Percentiles rank a stretch among this genome's conserved stretches.
These are phyloP conservation scores for Drosophila equinoxialis DNA, from an alignment of 1,140 invertebrate genomes.

Conservation along the genomic window DNA sequence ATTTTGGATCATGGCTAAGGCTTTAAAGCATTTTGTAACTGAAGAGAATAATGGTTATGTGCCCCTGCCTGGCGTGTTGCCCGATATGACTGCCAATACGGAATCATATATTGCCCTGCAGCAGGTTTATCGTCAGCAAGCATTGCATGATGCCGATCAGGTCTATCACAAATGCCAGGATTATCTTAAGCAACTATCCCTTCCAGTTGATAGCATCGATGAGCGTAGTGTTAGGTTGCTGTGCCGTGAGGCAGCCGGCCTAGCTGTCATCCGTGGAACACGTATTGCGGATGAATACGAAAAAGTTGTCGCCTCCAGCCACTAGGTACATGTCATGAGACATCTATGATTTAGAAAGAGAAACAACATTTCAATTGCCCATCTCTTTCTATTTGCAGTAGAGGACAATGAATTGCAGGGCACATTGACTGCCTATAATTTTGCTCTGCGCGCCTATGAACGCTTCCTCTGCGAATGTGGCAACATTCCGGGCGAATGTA, in stretches of 20 bases:
- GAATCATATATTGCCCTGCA: slow-evolving; percentile 95
- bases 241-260: slow-evolving; percentile 92
- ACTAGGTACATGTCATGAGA: slow-evolving; percentile 41
- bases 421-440: slow-evolving; percentile 94
- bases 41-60: slow-evolving; percentile 92
- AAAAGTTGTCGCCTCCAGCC: slow-evolving; percentile 71
- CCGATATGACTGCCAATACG: slow-evolving; percentile 99
- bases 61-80: slow-evolving; percentile 95
- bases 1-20: slow-evolving; percentile 97
- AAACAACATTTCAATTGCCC: too few relatives aligned
- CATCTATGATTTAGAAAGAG: not conserved
- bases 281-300: slow-evolving; percentile 91
- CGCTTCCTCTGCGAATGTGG: slow-evolving; percentile 95
- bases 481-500: slow-evolving; percentile 94
- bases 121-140: slow-evolving; percentile 94
- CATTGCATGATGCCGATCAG: slow-evolving; percentile 90
- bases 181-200: slow-evolving; percentile 89
- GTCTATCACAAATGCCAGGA: slow-evolving; percentile 92
- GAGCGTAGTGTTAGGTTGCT: slow-evolving; percentile 92
- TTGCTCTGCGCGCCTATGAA: slow-evolving; percentile 95
- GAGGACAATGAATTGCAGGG: slow-evolving; percentile 87
- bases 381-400: slow-evolving; percentile 33
- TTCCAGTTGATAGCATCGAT: slow-evolving; percentile 88
- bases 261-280: slow-evolving; percentile 91
- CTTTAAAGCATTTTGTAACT: slow-evolving; percentile 94